phyloP scores from a whole-genome alignment of 2,888 invertebrate genomes.

The Drosophila borealis region DNA sequence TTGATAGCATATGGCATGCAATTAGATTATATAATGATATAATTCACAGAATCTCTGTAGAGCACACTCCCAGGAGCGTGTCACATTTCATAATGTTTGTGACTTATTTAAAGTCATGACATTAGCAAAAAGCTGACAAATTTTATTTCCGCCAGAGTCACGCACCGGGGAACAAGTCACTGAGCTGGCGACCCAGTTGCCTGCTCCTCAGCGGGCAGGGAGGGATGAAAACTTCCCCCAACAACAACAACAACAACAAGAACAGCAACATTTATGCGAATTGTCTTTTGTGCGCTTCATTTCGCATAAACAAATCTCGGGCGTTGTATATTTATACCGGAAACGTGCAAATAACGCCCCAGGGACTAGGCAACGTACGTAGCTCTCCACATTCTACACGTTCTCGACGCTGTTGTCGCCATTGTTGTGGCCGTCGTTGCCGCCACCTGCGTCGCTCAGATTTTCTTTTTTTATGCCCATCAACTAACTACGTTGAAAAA shows the following conservation, averaged over 20 bases:
- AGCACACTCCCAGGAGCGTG: conserved; percentile 24
- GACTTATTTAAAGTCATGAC: conserved; percentile 71
- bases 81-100: conserved; percentile 44
- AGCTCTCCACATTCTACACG: conserved; percentile 46
- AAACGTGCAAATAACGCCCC: conserved; percentile 80
- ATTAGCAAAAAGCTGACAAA: conserved; percentile 68
- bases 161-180: conserved; percentile 71
- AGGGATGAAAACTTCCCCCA: conserved; percentile 14
- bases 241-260: no score
- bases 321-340: conserved; percentile 80
- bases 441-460: conserved; percentile 67
- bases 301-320: conserved; percentile 81
- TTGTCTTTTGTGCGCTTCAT: conserved; percentile 81
- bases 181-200: conserved; percentile 73
- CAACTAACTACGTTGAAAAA: conserved; percentile 73
- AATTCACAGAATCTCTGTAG: conserved; percentile 44
- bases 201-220: background rate
- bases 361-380: conserved; percentile 76
- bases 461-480: conserved; percentile 52
- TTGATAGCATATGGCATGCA: conserved; percentile 13
- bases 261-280: conserved; percentile 74
- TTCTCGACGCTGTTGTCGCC: conserved; percentile 55
- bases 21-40: conserved; percentile 41
- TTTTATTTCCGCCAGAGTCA: conserved; percentile 76
- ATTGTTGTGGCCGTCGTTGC: conserved; percentile 72